These are phyloP conservation scores for Metallyticus violacea DNA, from an alignment of 2,888 invertebrate genomes.

Conservation along the genomic window DNA sequence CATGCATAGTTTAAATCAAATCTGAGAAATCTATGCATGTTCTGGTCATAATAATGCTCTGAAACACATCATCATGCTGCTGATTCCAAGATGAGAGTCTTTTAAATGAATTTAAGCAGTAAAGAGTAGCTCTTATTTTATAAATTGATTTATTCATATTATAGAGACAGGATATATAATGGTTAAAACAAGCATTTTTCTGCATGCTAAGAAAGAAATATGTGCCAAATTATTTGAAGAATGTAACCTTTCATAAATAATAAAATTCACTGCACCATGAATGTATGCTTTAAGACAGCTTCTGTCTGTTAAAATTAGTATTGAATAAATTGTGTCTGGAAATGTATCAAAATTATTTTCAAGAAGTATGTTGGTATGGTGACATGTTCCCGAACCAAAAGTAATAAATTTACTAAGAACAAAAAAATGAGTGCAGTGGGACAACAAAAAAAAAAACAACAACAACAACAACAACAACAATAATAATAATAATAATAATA, in stretches of 20 bases:
- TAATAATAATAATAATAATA: no score
- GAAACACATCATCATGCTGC: background rate
- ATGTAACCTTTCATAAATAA: background rate
- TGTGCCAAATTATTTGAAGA: background rate
- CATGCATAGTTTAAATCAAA: background rate
- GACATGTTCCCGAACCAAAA: no score
- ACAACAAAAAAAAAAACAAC: no score
- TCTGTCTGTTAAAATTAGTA: background rate
- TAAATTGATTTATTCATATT: background rate
- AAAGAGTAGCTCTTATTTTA: background rate
- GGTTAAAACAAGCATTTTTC: background rate
- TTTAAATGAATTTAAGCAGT: background rate
- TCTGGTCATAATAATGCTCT: background rate
- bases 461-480: no score
- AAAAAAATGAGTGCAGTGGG: no score
- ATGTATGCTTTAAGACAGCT: background rate
- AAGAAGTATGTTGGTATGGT: no score
- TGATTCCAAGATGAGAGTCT: no score
- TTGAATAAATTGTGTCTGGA: background rate
- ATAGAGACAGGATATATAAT: background rate
- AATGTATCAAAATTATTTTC: background rate
- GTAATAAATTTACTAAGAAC: no score
- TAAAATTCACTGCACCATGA: background rate
- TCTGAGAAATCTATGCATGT: background rate
- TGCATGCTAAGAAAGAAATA: background rate